phyloP scores from a whole-genome alignment of 2,113 vertebrate species.

The Uria aalge region DNA sequence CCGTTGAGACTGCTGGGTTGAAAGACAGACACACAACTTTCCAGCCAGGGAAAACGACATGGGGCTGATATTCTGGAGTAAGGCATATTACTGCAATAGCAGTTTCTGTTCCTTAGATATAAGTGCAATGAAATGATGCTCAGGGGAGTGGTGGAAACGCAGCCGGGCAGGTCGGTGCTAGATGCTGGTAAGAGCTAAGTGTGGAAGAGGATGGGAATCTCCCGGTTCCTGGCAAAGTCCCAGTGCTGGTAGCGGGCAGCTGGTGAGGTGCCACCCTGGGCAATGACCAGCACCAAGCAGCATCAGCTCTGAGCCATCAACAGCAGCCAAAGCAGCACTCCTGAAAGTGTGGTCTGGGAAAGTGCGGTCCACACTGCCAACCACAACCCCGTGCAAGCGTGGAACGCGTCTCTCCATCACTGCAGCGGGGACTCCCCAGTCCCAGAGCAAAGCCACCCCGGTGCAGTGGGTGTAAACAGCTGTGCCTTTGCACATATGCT shows the following conservation, averaged over 20 bases:
- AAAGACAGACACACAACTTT: neutral
- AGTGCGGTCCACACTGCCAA: fast-evolving
- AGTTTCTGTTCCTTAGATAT: neutral
- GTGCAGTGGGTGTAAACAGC: neutral
- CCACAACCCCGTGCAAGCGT: fast-evolving
- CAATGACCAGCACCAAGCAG: neutral
- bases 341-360: fast-evolving
- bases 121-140: neutral
- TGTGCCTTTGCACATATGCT: fast-evolving
- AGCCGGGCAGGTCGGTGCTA: fast-evolving
- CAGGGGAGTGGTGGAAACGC: neutral
- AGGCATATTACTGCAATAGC: neutral
- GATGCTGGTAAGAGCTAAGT: neutral
- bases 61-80: neutral
- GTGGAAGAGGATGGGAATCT: neutral
- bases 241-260: neutral
- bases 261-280: neutral
- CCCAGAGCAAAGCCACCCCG: fast-evolving
- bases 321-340: neutral
- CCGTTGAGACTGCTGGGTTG: too few relatives aligned
- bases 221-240: neutral
- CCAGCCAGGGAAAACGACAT: neutral
- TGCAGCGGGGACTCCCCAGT: neutral
- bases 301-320: neutral
- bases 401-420: fast-evolving